Evolutionary conservation across 2,797 vertebrate genomes (phyloP), one percentile per base, ranked within the genome.

Genomic region (Podarcis lilfordi): DNA sequence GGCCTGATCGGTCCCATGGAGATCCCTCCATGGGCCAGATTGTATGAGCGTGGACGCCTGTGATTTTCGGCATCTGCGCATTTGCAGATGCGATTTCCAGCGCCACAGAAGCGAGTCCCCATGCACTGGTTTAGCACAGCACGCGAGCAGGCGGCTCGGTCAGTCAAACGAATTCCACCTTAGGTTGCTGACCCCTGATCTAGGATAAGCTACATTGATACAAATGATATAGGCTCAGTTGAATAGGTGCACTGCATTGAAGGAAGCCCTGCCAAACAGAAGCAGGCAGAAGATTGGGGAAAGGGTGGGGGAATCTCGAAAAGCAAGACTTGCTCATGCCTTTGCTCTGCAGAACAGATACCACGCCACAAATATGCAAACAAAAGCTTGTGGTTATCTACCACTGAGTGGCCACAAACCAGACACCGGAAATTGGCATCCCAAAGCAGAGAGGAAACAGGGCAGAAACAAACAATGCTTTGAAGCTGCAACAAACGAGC

Each of bases 391-490:
- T 9, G 35, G 80, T 86, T 88, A 86, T 68, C 64, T 88, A 69
- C 83, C 87, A 79, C 25, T 55, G 35, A 71, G 82, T 37, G 37
- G 77, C 55, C 85, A 80, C 84, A 69, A 77, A 64, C 80, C 23
- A 2, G 74, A 88, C 50, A 80, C 77, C 59, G 37, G 89, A 86
- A 89, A 85, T 5, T 61, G 80, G 79, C 1, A 23, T 80, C 8
- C 85, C 21, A 88, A 88, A 89, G 92, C 64, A 80, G 35, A 43
- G 0, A 1, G 69, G 50, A 94, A 94, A 91, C 61, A 84, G 85
- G 86, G 82, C 45, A 82, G 89, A 89, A 92, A 86, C 40, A 17
- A 69, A 59, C 37, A 88, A 75, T 45, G 55, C 71, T 10, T 77
- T 37, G 40, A 81, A 90, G 75, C 35, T 84, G 89, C 5, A 82